Percentiles rank a stretch among this genome's conserved stretches.
Conservation (phyloP, 2,888 invertebrate genomes). For the Hofmannophila pseudospretella region DNA sequence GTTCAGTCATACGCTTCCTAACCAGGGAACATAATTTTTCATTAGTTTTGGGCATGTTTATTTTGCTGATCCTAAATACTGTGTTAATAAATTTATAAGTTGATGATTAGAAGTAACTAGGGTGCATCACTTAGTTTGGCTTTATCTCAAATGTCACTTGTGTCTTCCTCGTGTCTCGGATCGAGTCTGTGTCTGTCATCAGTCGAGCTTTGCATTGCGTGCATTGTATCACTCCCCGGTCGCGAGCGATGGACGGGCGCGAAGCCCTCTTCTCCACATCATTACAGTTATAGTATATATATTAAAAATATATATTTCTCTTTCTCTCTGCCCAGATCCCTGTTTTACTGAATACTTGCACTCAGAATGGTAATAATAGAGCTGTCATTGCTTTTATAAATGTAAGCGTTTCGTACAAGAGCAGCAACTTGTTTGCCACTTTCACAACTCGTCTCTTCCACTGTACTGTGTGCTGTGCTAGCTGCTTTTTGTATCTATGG, state of each 20-base stretch:
- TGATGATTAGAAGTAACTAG: constrained; percentile 59
- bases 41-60: constrained; percentile 76
- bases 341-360: constrained; percentile 61
- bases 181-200: constrained; percentile 1
- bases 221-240: constrained; percentile 5
- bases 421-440: constrained; percentile 73
- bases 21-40: constrained; percentile 69
- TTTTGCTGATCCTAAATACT: constrained; percentile 65
- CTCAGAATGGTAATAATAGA: constrained; percentile 76
- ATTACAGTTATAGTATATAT: no score
- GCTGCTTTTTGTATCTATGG: constrained; percentile 78
- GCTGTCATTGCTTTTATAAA: constrained; percentile 77
- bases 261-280: constrained; percentile 17
- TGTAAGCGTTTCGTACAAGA: constrained; percentile 75
- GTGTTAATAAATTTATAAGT: constrained; percentile 48
- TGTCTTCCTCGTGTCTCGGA: constrained; percentile 32
- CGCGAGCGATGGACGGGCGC: constrained; percentile 4
- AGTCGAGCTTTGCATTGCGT: constrained; percentile 5
- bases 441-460: constrained; percentile 75
- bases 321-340: constrained; percentile 65
- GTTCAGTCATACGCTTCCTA: constrained; percentile 73
- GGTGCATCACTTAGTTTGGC: constrained; percentile 75
- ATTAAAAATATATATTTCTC: constrained; percentile 50
- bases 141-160: constrained; percentile 55
- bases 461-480: constrained; percentile 77